Percentiles rank a stretch among this genome's conserved stretches.
Evolutionary conservation across 2,888 invertebrate species (phyloP).

Genomic region (Unio delphinus): DNA sequence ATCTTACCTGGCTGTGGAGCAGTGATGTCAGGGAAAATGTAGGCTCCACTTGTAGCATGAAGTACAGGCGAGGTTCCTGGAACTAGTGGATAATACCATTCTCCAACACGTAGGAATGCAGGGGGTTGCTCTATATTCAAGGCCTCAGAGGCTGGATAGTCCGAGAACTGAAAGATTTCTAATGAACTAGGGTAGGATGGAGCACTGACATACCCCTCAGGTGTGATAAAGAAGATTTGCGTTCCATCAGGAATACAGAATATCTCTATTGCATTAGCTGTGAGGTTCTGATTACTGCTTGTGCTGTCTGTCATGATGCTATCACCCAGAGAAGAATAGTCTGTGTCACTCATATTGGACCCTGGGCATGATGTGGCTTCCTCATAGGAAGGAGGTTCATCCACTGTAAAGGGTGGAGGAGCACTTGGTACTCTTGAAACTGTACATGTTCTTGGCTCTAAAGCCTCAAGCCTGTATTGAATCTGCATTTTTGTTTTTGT

Average conservation of each 20-base stretch:
- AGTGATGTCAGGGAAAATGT: conserved; percentile 82
- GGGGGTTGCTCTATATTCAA: conserved; percentile 40
- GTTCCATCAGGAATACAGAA: conserved; percentile 77
- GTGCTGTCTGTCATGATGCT: conserved; percentile 49
- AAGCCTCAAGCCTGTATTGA: conserved; percentile 70
- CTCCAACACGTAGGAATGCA: conserved; percentile 75
- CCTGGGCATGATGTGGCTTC: conserved; percentile 48
- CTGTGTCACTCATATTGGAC: conserved; percentile 21
- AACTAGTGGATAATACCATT: conserved; percentile 78
- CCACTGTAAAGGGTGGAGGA: conserved; percentile 42
- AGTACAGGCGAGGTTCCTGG: conserved; percentile 81
- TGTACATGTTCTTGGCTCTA: conserved; percentile 41
- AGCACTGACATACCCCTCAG: conserved; percentile 78
- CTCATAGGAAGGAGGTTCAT: conserved; percentile 67
- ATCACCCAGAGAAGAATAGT: conserved; percentile 53
- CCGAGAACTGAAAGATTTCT: conserved; percentile 73
- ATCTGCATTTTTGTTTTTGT: conserved; percentile 74
- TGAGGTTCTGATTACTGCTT: conserved; percentile 20
- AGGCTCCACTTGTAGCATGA: conserved; percentile 81
- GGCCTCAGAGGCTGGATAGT: conserved; percentile 33
- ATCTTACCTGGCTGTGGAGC: conserved; percentile 68
- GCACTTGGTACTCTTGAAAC: conserved; percentile 15
- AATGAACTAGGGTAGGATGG: conserved; percentile 77
- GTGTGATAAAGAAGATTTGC: conserved; percentile 80
- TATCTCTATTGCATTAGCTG: conserved; percentile 70